Conservation (phyloP, 2,797 vertebrate genomes). For the Sebastolobus altivelis region DNA sequence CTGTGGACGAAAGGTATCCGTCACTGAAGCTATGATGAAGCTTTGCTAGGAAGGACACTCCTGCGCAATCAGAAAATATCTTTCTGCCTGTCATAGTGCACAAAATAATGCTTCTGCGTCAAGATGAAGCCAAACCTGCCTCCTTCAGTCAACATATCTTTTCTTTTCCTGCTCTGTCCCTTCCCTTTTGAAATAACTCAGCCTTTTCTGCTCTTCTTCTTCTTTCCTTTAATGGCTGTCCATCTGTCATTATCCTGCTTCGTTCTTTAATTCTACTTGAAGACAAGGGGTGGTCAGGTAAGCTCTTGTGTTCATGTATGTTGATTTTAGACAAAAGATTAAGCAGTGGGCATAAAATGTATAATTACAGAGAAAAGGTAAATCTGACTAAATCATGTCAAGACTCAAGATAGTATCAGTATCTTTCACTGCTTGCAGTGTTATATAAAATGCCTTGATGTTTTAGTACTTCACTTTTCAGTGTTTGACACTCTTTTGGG, state of each 20-base stretch:
- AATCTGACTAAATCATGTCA: background rate
- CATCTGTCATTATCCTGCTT: conserved; percentile 82
- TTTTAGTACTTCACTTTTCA: background rate
- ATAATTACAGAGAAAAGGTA: background rate
- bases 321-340: conserved; percentile 18
- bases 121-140: conserved; percentile 32
- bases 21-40: conserved; percentile 7
- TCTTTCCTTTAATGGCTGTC: conserved; percentile 80
- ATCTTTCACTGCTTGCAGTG: background rate
- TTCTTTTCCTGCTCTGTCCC: conserved; percentile 57
- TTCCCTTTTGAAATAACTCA: conserved; percentile 74
- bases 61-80: background rate
- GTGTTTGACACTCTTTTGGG: background rate
- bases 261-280: conserved; percentile 87
- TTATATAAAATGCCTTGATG: background rate
- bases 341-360: background rate
- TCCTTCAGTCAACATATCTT: conserved; percentile 53
- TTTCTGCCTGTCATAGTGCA: background rate
- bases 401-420: background rate
- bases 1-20: conserved; percentile 95
- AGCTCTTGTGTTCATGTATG: conserved; percentile 75
- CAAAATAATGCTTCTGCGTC: conserved; percentile 10
- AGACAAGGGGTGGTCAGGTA: conserved; percentile 99
- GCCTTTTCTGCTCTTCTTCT: conserved; percentile 80
- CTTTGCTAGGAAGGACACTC: conserved; percentile 2